Conservation (phyloP, 1,140 invertebrate species). For the Lepidotrigona ventralis region DNA sequence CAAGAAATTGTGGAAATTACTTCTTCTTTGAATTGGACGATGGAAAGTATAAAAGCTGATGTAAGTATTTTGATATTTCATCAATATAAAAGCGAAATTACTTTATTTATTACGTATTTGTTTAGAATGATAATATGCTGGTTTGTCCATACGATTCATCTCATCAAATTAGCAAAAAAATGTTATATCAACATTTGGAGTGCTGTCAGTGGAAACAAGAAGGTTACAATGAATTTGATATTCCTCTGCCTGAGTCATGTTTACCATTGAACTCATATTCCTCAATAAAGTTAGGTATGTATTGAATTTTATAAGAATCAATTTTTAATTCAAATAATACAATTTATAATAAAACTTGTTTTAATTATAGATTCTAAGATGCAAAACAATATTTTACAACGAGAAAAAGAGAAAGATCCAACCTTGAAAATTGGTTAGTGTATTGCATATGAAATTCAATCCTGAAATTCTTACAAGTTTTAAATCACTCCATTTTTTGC, state of each 20-base stretch:
- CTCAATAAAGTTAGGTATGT: constrained; percentile 75
- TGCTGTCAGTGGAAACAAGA: constrained; percentile 79
- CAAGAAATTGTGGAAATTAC: constrained; percentile 51
- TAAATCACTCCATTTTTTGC: constrained; percentile 75
- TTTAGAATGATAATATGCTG: constrained; percentile 62
- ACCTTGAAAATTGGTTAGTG: constrained; percentile 72
- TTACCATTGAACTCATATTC: constrained; percentile 54
- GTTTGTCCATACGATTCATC: constrained; percentile 77
- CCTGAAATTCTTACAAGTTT: constrained; percentile 30
- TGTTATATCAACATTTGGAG: constrained; percentile 75
- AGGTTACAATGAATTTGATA: constrained; percentile 77
- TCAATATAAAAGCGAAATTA: background rate
- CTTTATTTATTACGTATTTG: constrained; percentile 19
- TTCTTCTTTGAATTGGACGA: constrained; percentile 56
- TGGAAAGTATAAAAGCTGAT: constrained; percentile 49
- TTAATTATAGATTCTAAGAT: constrained; percentile 75
- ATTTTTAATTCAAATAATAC: background rate
- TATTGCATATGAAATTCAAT: constrained; percentile 2
- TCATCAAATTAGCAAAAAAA: constrained; percentile 76
- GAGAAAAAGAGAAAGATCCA: constrained; percentile 68
- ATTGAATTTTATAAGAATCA: background rate
- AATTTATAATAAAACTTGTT: constrained; percentile 22
- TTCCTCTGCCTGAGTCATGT: constrained; percentile 77
- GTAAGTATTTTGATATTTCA: constrained; percentile 47
- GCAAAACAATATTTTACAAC: constrained; percentile 75